Evolutionary conservation across 2,113 vertebrate species (phyloP), one percentile per base, ranked within the genome.

Genomic region (Malurus alboscapulatus): DNA sequence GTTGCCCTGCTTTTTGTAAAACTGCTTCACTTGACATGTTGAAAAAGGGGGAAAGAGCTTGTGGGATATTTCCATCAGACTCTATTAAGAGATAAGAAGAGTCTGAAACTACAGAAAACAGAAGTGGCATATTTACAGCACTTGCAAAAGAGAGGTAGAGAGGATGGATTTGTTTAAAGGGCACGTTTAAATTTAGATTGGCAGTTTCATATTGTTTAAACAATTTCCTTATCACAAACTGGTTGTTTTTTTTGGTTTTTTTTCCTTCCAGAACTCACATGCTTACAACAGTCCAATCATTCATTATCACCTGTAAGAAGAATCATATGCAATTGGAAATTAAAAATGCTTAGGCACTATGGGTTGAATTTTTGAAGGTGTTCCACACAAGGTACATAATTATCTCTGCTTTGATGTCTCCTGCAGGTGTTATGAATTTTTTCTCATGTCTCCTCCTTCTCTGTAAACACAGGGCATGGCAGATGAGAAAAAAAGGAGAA

Each of bases 21-120:
- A 22, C 9, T 55, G 8, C 17, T 78, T 78, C 68, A 50, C 0
- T 84, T 54, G 78, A 67, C 53, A 50, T 80, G 14, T 38, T 91
- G 75, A 88, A 93, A 93, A 92, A 57, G 14, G 5, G 62, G 9
- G 36, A 79, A 76, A 89, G 38, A 82, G 32, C 17, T 61, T 58
- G 54, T 66, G 34, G 32, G 30, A 94, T 87, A 74, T n/a, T 93
- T 92, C 75, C 84, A 91, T 91, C 51, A 86, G 34, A 78, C 29
- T 80, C 42, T 95, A 36, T 83, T 84, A 90, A 51, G 75, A 96
- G 78, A 77, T 74, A 83, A 91, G 54, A 87, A 62, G 55, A 88
- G 27, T 74, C 55, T 74, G 68, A 90, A 94, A 91, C 44, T 77
- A 59, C 58, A 86, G 75, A 94, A 96, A 95, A 90, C 40, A 96